Conservation (phyloP, 2,888 invertebrate species). For the Margaritifera margaritifera region DNA sequence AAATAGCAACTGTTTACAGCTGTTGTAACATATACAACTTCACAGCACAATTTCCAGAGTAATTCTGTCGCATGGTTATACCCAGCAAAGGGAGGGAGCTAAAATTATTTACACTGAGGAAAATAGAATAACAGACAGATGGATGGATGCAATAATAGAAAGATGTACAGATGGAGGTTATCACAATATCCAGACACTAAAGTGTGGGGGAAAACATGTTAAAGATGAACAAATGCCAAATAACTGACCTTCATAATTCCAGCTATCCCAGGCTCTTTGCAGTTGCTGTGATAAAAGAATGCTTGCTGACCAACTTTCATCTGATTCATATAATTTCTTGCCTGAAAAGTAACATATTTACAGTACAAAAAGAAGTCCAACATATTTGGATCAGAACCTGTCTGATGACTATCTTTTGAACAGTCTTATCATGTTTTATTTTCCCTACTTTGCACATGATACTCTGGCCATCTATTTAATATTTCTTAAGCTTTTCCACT, state of each 20-base stretch:
- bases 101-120: neutral
- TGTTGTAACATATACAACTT: too few species aligned
- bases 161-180: neutral
- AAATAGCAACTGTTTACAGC: too few species aligned
- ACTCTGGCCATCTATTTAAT: too few species aligned
- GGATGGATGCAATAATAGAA: neutral
- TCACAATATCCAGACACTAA: neutral
- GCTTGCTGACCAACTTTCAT: constrained; percentile 69
- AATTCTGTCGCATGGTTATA: too few species aligned
- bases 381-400: too few species aligned
- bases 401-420: too few species aligned
- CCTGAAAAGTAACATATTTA: constrained; percentile 46
- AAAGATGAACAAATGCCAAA: neutral
- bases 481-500: too few species aligned
- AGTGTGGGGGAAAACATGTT: neutral
- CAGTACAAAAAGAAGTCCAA: too few species aligned
- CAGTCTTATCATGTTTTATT: too few species aligned
- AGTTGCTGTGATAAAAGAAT: constrained; percentile 73
- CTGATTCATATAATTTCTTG: constrained; percentile 69
- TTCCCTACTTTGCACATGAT: too few species aligned
- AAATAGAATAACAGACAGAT: neutral
- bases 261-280: constrained; percentile 70
- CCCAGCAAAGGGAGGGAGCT: too few species aligned
- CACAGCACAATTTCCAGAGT: too few species aligned
- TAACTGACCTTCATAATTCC: constrained; percentile 65